Conservation (phyloP, 2,888 invertebrate species). For the Exocentrus adspersus region DNA sequence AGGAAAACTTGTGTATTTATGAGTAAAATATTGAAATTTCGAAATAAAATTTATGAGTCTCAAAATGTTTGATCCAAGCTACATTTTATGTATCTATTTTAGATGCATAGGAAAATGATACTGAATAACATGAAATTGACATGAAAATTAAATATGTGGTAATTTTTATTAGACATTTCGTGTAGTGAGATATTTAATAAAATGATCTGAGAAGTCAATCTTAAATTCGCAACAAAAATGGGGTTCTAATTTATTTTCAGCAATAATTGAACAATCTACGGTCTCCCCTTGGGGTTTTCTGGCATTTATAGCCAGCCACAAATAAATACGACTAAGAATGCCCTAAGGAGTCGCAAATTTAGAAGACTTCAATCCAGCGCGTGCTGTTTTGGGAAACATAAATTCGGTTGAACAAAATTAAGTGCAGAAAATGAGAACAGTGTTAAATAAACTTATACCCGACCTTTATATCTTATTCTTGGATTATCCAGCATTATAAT, state of each 20-base stretch:
- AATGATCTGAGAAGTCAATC: background rate
- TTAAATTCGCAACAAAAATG: background rate
- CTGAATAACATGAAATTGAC: too few species aligned
- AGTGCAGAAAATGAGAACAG: background rate
- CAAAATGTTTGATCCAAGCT: too few species aligned
- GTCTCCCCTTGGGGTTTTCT: background rate
- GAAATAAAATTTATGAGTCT: too few species aligned
- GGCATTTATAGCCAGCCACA: background rate
- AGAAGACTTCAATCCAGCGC: background rate
- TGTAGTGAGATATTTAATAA: background rate
- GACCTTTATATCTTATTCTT: background rate
- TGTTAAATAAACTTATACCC: background rate
- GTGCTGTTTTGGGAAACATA: constrained; percentile 3
- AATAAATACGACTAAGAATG: constrained; percentile 2
- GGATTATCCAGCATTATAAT: too few species aligned
- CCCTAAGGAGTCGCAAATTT: constrained; percentile 2
- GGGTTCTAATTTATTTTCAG: background rate
- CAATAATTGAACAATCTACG: background rate
- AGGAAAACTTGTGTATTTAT: too few species aligned
- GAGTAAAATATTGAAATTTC: too few species aligned
- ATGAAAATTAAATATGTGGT: too few species aligned
- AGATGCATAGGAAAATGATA: too few species aligned
- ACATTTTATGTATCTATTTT: too few species aligned
- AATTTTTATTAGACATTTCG: background rate
- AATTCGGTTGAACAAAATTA: constrained; percentile 1